A percentile compares a stretch with the other conserved stretches of the same genome.
phyloP scores from a whole-genome alignment of 2,888 invertebrate genomes.

The Eupithecia insigniata region DNA sequence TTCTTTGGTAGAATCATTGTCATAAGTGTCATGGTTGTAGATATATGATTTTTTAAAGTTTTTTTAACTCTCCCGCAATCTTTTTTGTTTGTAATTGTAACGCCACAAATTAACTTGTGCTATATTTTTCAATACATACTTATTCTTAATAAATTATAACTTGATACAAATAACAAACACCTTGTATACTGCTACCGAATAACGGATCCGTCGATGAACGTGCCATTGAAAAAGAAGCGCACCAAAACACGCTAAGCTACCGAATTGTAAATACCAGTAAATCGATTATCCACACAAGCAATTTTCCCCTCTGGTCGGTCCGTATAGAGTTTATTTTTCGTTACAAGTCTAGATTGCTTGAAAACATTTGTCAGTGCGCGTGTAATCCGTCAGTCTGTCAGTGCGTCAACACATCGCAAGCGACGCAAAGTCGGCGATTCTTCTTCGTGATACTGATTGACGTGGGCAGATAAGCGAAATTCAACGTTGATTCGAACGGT shows the following conservation, averaged over 20 bases:
- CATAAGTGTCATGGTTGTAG: too few relatives aligned
- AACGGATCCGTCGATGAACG: slow-evolving; percentile 17
- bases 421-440: slow-evolving; percentile 66
- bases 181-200: too few relatives aligned
- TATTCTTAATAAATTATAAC: too few relatives aligned
- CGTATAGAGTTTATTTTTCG: slow-evolving; percentile 51
- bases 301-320: slow-evolving; percentile 46
- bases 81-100: too few relatives aligned
- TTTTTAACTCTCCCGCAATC: too few relatives aligned
- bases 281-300: slow-evolving; percentile 39
- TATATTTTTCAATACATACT: too few relatives aligned
- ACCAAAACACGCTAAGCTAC: slow-evolving; percentile 42
- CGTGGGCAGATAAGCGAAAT: slow-evolving; percentile 70
- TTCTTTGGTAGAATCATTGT: too few relatives aligned
- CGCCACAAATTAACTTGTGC: too few relatives aligned
- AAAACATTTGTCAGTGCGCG: slow-evolving; percentile 69
- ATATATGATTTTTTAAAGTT: too few relatives aligned
- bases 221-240: slow-evolving; percentile 39
- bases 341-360: slow-evolving; percentile 45
- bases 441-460: slow-evolving; percentile 75
- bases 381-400: slow-evolving; percentile 75
- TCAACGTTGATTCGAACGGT: slow-evolving; percentile 62
- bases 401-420: slow-evolving; percentile 68
- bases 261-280: slow-evolving; percentile 46
- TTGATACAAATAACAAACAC: too few relatives aligned